Evolutionary conservation across 2,888 invertebrate genomes (phyloP).

Genomic region (Drosophila koepferae): DNA sequence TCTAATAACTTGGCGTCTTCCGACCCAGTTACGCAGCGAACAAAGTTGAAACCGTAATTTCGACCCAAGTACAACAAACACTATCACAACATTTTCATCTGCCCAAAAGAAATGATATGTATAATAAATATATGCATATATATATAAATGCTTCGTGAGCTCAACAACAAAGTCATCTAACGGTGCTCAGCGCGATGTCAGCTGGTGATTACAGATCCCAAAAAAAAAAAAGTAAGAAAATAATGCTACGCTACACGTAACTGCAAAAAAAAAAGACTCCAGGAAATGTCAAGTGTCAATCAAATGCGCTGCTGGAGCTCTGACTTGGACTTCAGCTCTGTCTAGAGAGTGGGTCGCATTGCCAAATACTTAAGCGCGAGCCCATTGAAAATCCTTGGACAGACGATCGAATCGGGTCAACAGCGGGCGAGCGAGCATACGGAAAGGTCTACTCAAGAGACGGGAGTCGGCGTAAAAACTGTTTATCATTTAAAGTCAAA

Average conservation of each 20-base stretch:
- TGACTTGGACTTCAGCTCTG: constrained; percentile 3
- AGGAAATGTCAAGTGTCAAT: constrained; percentile 77
- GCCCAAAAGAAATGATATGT: not conserved
- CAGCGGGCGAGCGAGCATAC: not conserved
- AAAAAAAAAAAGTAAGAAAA: constrained; percentile 4
- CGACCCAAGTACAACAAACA: not conserved
- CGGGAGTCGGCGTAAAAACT: constrained; percentile 51
- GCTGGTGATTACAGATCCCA: constrained; percentile 57
- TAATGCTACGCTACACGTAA: constrained; percentile 52
- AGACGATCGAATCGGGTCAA: constrained; percentile 20
- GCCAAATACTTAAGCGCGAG: constrained; percentile 37
- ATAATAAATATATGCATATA: constrained; percentile 4
- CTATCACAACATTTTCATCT: constrained; percentile 67
- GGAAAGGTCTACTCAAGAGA: not conserved
- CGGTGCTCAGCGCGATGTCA: constrained; percentile 64
- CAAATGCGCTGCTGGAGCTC: constrained; percentile 67
- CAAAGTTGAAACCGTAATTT: constrained; percentile 31
- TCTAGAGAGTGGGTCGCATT: constrained; percentile 20
- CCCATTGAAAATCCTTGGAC: constrained; percentile 60
- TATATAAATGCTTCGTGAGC: constrained; percentile 16
- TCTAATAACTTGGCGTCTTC: not conserved
- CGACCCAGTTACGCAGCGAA: constrained; percentile 51
- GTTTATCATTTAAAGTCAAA: constrained; percentile 74
- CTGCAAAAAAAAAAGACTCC: constrained; percentile 34
- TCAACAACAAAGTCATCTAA: constrained; percentile 55